phyloP scores from a whole-genome alignment of 1,140 invertebrate genomes.

The Zeugodacus cucurbitae region DNA sequence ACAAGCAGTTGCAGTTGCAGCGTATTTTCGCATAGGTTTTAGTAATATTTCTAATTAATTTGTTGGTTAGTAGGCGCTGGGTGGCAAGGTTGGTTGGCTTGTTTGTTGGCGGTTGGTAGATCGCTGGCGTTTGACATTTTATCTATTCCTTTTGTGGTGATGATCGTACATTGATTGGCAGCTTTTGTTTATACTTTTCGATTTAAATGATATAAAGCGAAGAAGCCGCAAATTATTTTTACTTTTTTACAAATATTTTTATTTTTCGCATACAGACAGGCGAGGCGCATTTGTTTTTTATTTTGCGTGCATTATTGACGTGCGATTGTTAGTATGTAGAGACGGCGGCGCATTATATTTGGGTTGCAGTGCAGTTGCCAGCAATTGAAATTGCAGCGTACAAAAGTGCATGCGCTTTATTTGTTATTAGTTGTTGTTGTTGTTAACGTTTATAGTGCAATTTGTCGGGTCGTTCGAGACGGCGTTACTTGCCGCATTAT shows the following conservation, averaged over 20 bases:
- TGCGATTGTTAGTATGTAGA: not conserved
- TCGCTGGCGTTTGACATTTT: constrained; percentile 2
- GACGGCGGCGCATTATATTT: no score
- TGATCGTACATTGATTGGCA: constrained; percentile 15
- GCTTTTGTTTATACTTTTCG: not conserved
- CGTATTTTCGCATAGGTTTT: not conserved
- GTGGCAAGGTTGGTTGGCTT: not conserved
- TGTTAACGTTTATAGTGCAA: not conserved
- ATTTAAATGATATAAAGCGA: not conserved
- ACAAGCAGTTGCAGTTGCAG: not conserved
- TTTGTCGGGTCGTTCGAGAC: no score
- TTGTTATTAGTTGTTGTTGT: not conserved
- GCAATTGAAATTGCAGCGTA: no score
- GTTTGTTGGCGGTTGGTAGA: not conserved
- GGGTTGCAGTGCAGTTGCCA: not conserved
- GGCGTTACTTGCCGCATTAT: not conserved
- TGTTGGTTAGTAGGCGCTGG: not conserved
- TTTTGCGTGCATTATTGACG: not conserved
- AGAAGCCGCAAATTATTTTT: not conserved
- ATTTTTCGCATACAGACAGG: not conserved
- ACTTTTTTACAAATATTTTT: not conserved
- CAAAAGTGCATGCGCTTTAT: not conserved
- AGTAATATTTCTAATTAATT: not conserved
- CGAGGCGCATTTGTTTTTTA: not conserved
- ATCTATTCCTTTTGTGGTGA: not conserved